Evolutionary conservation across 2,113 vertebrate genomes (phyloP).

Genomic region (Hassar affinis): DNA sequence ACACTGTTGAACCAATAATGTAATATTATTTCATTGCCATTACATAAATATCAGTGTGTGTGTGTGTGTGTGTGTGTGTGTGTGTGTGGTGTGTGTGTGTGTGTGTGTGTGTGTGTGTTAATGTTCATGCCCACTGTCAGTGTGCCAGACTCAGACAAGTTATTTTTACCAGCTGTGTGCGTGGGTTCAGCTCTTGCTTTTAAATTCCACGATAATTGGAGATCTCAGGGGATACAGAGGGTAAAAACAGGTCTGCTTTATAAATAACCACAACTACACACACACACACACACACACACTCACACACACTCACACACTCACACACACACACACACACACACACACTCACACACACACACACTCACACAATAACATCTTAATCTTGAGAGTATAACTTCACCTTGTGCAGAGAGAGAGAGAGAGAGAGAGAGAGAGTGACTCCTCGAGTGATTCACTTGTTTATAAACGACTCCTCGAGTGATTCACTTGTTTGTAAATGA

Average conservation of each 20-base stretch:
- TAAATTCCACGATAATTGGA: slow-evolving; percentile 76
- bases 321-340: neutral
- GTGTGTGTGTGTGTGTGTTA: too few relatives aligned
- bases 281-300: slow-evolving; percentile 1
- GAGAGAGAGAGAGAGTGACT: neutral
- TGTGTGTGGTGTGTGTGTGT: too few relatives aligned
- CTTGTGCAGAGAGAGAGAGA: neutral
- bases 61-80: too few relatives aligned
- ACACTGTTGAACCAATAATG: too few relatives aligned
- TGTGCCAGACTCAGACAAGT: neutral
- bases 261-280: slow-evolving; percentile 60
- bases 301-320: slow-evolving; percentile 7
- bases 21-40: too few relatives aligned
- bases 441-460: too few relatives aligned
- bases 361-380: too few relatives aligned
- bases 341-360: neutral
- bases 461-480: too few relatives aligned
- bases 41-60: too few relatives aligned
- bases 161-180: slow-evolving; percentile 26
- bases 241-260: slow-evolving; percentile 62
- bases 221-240: slow-evolving; percentile 67
- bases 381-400: too few relatives aligned
- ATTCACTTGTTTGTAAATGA: too few relatives aligned
- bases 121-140: neutral
- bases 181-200: slow-evolving; percentile 69